These are phyloP conservation scores for Chaunax sp. DNA, from an alignment of 2,797 vertebrate species.

Conservation along the genomic window DNA sequence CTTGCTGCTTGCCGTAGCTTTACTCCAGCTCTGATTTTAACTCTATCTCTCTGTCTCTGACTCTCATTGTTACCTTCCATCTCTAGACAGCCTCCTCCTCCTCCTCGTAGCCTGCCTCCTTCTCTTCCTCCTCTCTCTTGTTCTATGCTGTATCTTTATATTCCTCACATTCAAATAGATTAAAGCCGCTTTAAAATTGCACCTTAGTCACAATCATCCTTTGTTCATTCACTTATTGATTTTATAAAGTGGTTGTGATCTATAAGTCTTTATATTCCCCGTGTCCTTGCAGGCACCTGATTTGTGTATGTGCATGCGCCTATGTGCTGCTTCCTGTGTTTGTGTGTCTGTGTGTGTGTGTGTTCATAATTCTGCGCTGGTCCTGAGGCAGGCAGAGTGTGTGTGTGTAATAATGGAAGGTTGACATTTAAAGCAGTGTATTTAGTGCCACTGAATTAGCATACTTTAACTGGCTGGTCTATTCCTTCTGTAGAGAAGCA, in stretches of 20 bases:
- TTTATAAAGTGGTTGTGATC: constrained; percentile 74
- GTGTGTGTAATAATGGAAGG: constrained; percentile 72
- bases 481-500: constrained; percentile 66
- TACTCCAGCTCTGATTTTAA: constrained; percentile 14
- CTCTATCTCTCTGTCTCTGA: constrained; percentile 8
- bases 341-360: constrained; percentile 26
- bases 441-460: constrained; percentile 80
- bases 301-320: constrained; percentile 34
- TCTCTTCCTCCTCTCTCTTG: neutral
- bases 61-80: constrained; percentile 9
- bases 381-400: constrained; percentile 45
- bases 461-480: constrained; percentile 79
- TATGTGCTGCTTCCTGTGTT: too few relatives aligned
- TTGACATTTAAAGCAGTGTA: constrained; percentile 83
- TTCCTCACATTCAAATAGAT: constrained; percentile 28
- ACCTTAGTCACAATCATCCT: constrained; percentile 51
- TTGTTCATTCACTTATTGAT: constrained; percentile 70
- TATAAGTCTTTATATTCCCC: constrained; percentile 60
- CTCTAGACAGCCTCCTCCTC: constrained; percentile 2
- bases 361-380: constrained; percentile 42
- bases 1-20: constrained; percentile 38
- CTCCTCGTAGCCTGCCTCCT: constrained; percentile 1
- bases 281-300: constrained; percentile 42
- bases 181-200: constrained; percentile 53
- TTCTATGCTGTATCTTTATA: constrained; percentile 1